Percentiles rank a stretch among this genome's conserved stretches.
phyloP scores from a whole-genome alignment of 2,888 invertebrate genomes.

The Pseudoips prasinana region DNA sequence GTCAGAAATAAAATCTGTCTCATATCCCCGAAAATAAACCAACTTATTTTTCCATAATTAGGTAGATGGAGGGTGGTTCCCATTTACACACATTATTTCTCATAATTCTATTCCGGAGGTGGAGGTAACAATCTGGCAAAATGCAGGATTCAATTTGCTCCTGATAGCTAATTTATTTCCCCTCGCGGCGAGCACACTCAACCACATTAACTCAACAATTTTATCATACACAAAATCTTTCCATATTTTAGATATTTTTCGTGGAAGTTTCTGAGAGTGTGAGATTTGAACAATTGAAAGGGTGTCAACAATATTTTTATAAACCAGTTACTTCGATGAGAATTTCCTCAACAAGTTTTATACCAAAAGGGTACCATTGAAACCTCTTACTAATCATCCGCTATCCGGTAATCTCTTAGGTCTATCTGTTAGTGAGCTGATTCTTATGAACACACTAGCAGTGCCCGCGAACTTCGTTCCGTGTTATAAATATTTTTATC shows the following conservation, averaged over 20 bases:
- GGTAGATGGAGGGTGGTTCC: slow-evolving; percentile 7
- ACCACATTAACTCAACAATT: slow-evolving; percentile 31
- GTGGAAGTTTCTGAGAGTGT: not conserved
- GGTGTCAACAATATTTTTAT: too few relatives aligned
- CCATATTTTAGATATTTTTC: slow-evolving; percentile 9
- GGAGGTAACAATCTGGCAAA: slow-evolving; percentile 59
- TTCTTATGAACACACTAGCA: too few relatives aligned
- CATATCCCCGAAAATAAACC: too few relatives aligned
- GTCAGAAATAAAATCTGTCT: too few relatives aligned
- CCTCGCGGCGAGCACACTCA: slow-evolving; percentile 46
- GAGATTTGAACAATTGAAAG: not conserved
- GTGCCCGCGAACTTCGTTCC: too few relatives aligned
- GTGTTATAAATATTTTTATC: too few relatives aligned
- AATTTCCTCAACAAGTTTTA: too few relatives aligned
- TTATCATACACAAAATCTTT: slow-evolving; percentile 18
- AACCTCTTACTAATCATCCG: too few relatives aligned
- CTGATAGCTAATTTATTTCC: slow-evolving; percentile 77
- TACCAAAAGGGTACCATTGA: too few relatives aligned
- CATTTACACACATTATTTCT: slow-evolving; percentile 35
- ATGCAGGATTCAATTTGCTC: slow-evolving; percentile 67
- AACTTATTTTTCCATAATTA: slow-evolving; percentile 7
- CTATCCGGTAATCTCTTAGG: too few relatives aligned
- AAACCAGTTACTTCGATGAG: too few relatives aligned
- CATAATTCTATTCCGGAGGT: slow-evolving; percentile 44
- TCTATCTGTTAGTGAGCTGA: too few relatives aligned